Conservation (phyloP, 1,140 invertebrate genomes). For the Achroia grisella region DNA sequence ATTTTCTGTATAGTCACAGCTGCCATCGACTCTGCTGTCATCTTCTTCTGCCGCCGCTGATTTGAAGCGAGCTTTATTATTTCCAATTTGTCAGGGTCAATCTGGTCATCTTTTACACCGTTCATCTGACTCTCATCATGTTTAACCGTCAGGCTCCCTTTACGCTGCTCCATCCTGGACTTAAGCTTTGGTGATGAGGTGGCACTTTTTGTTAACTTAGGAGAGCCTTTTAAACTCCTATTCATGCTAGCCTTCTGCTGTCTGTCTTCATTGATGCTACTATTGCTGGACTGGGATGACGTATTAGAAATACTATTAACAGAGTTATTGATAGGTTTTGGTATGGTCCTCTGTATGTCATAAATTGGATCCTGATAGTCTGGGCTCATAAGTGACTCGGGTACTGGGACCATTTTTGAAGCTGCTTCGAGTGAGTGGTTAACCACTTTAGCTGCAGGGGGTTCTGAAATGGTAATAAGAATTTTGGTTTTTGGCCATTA, state of each 20-base stretch:
- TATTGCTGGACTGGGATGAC: conserved; percentile 53
- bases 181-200: conserved; percentile 67
- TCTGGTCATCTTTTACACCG: conserved; percentile 57
- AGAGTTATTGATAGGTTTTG: conserved; percentile 31
- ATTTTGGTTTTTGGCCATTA: too few species aligned
- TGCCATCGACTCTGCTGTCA: conserved; percentile 69
- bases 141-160: conserved; percentile 69
- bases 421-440: conserved; percentile 84
- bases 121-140: conserved; percentile 73
- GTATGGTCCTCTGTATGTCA: conserved; percentile 53
- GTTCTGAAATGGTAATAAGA: conserved; percentile 6
- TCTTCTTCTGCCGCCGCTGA: conserved; percentile 53
- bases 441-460: conserved; percentile 39
- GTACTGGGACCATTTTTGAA: conserved; percentile 88
- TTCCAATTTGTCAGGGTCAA: conserved; percentile 44
- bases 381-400: conserved; percentile 89
- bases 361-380: conserved; percentile 77
- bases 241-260: conserved; percentile 16
- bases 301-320: conserved; percentile 35
- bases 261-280: conserved; percentile 45
- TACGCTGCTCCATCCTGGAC: conserved; percentile 59
- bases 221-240: conserved; percentile 53
- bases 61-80: conserved; percentile 54
- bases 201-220: conserved; percentile 68
- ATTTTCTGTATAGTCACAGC: conserved; percentile 89